Conservation (phyloP, 1,140 invertebrate genomes). For the Colletes latitarsis region DNA sequence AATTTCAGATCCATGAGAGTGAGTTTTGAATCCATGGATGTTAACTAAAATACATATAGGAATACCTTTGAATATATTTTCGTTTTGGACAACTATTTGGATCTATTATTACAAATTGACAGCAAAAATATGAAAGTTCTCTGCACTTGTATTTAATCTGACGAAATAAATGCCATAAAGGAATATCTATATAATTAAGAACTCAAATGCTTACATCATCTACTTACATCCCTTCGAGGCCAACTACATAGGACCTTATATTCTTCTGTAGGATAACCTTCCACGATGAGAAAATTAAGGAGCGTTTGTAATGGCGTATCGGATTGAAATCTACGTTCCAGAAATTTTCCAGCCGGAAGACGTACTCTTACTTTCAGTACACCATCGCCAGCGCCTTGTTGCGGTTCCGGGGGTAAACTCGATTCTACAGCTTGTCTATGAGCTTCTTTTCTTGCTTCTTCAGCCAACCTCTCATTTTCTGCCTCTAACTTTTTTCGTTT, state of each 20-base stretch:
- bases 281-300: constrained; percentile 91
- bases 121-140: background rate
- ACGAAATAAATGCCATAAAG: constrained; percentile 35
- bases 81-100: background rate
- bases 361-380: constrained; percentile 90
- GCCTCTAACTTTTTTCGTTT: constrained; percentile 85
- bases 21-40: constrained; percentile 87
- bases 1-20: constrained; percentile 92
- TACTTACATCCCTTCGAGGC: constrained; percentile 94
- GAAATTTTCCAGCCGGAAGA: constrained; percentile 87
- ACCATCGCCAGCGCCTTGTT: constrained; percentile 81
- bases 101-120: background rate
- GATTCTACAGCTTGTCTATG: constrained; percentile 83
- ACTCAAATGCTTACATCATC: constrained; percentile 60
- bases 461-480: constrained; percentile 87
- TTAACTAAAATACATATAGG: constrained; percentile 85
- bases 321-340: constrained; percentile 88
- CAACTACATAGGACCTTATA: constrained; percentile 95
- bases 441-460: constrained; percentile 86
- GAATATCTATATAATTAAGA: constrained; percentile 52
- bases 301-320: constrained; percentile 87
- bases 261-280: constrained; percentile 92
- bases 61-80: background rate
- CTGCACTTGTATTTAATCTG: background rate
- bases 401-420: constrained; percentile 85